Evolutionary conservation across 2,113 vertebrate genomes (phyloP).

Genomic region (Strix aluco): DNA sequence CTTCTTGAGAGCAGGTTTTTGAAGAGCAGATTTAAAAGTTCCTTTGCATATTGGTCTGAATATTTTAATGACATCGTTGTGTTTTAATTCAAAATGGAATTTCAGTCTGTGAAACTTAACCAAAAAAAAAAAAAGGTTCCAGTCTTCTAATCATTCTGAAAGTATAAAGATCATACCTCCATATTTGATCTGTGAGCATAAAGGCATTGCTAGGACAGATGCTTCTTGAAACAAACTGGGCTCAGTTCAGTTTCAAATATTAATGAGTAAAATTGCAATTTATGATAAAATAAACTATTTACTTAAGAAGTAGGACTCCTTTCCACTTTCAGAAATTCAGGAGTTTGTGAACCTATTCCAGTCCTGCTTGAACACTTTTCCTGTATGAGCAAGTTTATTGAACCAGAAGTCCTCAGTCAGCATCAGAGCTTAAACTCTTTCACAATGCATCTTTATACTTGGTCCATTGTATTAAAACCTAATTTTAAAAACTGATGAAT

Average conservation of each 20-base stretch:
- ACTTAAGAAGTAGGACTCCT: background rate
- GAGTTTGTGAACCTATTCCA: background rate
- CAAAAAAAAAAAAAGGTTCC: background rate
- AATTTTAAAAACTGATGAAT: background rate
- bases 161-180: background rate
- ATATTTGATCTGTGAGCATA: background rate
- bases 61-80: background rate
- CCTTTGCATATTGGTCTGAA: background rate
- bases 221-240: background rate
- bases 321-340: background rate
- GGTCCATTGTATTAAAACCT: background rate
- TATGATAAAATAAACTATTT: background rate
- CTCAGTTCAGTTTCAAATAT: background rate
- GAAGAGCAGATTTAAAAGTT: background rate
- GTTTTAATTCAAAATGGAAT: background rate
- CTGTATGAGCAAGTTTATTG: background rate
- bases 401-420: background rate
- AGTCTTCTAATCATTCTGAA: background rate
- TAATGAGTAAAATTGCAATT: background rate
- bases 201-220: background rate
- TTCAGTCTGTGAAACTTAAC: background rate
- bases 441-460: background rate
- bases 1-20: background rate
- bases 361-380: fast-evolving
- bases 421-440: background rate